Evolutionary conservation across 2,888 invertebrate species (phyloP).

Genomic region (Brenthis hecate): DNA sequence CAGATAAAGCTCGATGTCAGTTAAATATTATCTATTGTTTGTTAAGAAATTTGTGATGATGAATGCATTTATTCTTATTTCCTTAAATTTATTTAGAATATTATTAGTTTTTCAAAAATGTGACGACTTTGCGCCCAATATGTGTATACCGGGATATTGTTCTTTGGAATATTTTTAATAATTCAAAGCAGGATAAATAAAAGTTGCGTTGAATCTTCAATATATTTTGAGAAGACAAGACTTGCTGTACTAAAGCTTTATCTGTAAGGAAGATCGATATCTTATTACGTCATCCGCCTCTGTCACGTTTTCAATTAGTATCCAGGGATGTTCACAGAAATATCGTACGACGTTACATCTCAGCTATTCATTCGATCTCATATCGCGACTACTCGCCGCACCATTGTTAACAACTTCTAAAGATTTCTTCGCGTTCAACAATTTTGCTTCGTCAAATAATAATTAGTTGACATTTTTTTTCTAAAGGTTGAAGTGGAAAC

Average conservation of each 20-base stretch:
- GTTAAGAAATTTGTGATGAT: no score
- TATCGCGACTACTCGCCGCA: slow-evolving; percentile 33
- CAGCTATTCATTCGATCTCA: slow-evolving; percentile 36
- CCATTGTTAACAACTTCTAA: slow-evolving; percentile 33
- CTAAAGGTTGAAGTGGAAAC: not conserved
- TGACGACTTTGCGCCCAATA: no score
- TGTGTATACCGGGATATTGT: not conserved
- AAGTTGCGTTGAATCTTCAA: not conserved
- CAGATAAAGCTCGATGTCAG: no score
- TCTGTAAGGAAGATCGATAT: slow-evolving; percentile 42
- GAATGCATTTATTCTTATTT: no score
- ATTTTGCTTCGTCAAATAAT: slow-evolving; percentile 24
- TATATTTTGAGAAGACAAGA: slow-evolving; percentile 12
- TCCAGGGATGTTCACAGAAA: slow-evolving; percentile 52
- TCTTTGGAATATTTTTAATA: not conserved
- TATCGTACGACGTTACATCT: slow-evolving; percentile 30
- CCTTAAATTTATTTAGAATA: no score
- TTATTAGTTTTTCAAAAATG: no score
- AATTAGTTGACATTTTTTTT: slow-evolving; percentile 7
- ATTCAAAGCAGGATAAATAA: not conserved
- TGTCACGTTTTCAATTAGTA: slow-evolving; percentile 78
- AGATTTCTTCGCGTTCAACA: slow-evolving; percentile 32
- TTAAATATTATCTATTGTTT: no score
- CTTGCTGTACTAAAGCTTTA: slow-evolving; percentile 18
- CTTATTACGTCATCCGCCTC: slow-evolving; percentile 39